A percentile compares a stretch with the other conserved stretches of the same genome.
Conservation (phyloP, 2,888 invertebrate species). For the Cantharis nigra region DNA sequence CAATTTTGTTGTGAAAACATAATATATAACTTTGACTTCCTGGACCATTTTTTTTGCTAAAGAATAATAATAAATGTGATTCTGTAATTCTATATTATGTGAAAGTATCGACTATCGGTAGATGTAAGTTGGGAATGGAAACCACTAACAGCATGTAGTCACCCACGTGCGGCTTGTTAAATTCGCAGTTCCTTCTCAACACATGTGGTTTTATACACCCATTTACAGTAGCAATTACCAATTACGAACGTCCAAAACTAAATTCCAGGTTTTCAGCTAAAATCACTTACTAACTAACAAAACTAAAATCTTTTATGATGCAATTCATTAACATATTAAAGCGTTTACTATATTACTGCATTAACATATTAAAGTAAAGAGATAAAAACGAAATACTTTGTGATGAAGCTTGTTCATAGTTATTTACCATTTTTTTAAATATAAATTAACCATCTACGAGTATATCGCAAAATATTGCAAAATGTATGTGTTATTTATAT, state of each 20-base stretch:
- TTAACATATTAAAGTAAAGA: too few species aligned
- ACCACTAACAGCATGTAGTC: conserved; percentile 15
- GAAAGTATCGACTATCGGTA: conserved; percentile 9
- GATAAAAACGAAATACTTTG: too few species aligned
- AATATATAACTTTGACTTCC: not conserved
- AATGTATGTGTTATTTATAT: too few species aligned
- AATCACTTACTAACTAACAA: not conserved
- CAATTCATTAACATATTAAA: not conserved
- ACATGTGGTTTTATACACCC: conserved; percentile 10
- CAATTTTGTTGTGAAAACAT: not conserved
- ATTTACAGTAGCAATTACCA: conserved; percentile 8
- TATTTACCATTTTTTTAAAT: too few species aligned
- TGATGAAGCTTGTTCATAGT: too few species aligned
- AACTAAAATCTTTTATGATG: not conserved
- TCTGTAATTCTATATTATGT: conserved; percentile 15
- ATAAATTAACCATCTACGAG: too few species aligned
- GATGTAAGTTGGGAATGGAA: conserved; percentile 7
- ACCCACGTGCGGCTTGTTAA: conserved; percentile 22
- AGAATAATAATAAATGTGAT: not conserved
- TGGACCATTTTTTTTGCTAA: not conserved
- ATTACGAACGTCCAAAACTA: not conserved
- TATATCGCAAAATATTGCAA: too few species aligned
- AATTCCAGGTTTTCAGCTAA: not conserved
- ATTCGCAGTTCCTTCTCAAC: conserved; percentile 11
- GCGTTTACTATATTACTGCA: too few species aligned